phyloP scores from a whole-genome alignment of 2,797 vertebrate genomes.

The Periparus ater region DNA sequence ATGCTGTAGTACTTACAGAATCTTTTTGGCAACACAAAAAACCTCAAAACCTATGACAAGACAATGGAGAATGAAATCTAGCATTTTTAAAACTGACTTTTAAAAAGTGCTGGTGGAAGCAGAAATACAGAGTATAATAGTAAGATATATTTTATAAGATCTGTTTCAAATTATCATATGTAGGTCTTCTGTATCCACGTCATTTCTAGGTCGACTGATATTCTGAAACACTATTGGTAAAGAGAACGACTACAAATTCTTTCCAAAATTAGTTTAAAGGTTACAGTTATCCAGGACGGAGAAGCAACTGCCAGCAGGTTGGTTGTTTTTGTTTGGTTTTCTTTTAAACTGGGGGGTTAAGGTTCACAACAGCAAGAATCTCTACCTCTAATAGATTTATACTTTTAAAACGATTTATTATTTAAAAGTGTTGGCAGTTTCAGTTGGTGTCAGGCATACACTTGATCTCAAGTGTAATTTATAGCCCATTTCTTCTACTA shows the following conservation, averaged over 20 bases:
- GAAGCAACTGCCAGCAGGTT: neutral
- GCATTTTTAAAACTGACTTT: neutral
- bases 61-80: neutral
- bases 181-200: neutral
- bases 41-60: neutral
- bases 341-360: neutral
- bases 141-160: neutral
- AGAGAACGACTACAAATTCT: neutral
- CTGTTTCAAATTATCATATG: neutral
- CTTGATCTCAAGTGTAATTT: neutral
- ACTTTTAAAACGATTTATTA: neutral
- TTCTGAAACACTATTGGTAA: neutral
- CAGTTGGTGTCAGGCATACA: neutral
- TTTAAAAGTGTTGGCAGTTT: neutral
- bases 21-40: neutral
- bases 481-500: neutral
- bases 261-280: neutral
- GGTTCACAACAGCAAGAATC: neutral
- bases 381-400: neutral
- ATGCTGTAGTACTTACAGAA: neutral
- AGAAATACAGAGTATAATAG: neutral
- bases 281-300: neutral
- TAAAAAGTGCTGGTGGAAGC: neutral
- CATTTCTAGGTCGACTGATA: neutral
- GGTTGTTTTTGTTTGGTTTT: neutral